These are phyloP conservation scores for Mormyrops boulengeri DNA, from an alignment of 2,797 vertebrate species.

Conservation along the genomic window DNA sequence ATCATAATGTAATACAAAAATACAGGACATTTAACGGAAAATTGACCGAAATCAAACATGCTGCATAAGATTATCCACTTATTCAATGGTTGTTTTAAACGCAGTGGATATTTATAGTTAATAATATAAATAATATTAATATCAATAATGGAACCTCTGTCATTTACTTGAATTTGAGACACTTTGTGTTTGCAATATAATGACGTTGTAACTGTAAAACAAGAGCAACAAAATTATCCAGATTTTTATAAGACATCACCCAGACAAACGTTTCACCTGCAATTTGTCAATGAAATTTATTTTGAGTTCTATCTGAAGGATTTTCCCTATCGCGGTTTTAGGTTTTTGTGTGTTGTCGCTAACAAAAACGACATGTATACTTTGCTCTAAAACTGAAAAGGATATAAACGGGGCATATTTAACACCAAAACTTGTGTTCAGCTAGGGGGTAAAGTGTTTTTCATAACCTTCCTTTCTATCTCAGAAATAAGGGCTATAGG, in stretches of 20 bases:
- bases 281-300: not conserved
- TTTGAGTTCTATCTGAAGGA: not conserved
- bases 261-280: not conserved
- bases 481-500: conserved; percentile 7
- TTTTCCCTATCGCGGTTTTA: not conserved
- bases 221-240: not conserved
- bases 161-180: not conserved
- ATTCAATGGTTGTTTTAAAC: not conserved
- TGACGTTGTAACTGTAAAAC: not conserved
- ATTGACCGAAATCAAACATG: not conserved
- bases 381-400: not conserved
- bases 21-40: not conserved
- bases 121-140: not conserved
- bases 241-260: not conserved
- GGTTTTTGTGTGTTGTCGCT: not conserved
- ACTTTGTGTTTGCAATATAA: not conserved
- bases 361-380: not conserved
- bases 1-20: not conserved
- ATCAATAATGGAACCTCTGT: not conserved
- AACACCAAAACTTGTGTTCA: not conserved
- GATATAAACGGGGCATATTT: not conserved
- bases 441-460: not conserved
- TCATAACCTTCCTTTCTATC: not conserved
- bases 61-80: not conserved
- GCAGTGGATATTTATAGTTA: not conserved